These are phyloP conservation scores for Oncorhynchus masou DNA, from an alignment of 2,113 vertebrate species.

Conservation along the genomic window DNA sequence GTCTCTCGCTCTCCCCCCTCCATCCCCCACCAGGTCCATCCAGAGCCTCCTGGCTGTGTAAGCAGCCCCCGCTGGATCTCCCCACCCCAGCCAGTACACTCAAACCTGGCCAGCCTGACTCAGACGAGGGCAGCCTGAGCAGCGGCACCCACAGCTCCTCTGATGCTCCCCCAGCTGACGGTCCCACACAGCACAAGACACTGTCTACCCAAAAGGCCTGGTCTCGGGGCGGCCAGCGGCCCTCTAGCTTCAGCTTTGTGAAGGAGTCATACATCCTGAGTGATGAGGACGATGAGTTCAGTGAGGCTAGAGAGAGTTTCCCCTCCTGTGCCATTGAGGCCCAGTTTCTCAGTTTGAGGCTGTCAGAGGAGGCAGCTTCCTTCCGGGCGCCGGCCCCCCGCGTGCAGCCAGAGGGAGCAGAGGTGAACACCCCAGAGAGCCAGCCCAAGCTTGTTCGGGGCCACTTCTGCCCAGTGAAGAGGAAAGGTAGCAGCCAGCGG, in stretches of 20 bases:
- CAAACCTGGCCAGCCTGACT: constrained; percentile 78
- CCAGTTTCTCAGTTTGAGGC: constrained; percentile 83
- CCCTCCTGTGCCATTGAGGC: constrained; percentile 82
- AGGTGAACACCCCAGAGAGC: constrained; percentile 56
- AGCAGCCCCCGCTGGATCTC: constrained; percentile 67
- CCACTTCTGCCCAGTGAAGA: constrained; percentile 83
- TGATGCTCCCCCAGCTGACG: constrained; percentile 45
- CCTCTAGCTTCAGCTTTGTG: constrained; percentile 61
- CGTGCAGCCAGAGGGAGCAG: constrained; percentile 64
- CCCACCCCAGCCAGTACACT: constrained; percentile 60
- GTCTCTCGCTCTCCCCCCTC: constrained; percentile 28
- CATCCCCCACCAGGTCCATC: constrained; percentile 83
- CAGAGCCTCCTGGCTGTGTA: constrained; percentile 80
- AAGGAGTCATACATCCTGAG: constrained; percentile 92
- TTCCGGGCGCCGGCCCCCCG: constrained; percentile 47
- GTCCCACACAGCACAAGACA: constrained; percentile 43
- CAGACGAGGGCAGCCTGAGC: constrained; percentile 86
- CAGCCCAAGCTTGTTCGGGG: constrained; percentile 76
- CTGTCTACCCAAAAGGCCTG: constrained; percentile 38
- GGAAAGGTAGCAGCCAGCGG: constrained; percentile 73
- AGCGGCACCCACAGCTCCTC: constrained; percentile 81
- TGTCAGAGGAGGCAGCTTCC: constrained; percentile 72
- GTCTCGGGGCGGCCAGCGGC: constrained; percentile 12
- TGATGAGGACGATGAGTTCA: constrained; percentile 78
- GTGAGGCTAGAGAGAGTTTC: constrained; percentile 56